Base-by-base conservation (phyloP, 1,140 invertebrate genomes). In the Saccostrea glomerata region DNA sequence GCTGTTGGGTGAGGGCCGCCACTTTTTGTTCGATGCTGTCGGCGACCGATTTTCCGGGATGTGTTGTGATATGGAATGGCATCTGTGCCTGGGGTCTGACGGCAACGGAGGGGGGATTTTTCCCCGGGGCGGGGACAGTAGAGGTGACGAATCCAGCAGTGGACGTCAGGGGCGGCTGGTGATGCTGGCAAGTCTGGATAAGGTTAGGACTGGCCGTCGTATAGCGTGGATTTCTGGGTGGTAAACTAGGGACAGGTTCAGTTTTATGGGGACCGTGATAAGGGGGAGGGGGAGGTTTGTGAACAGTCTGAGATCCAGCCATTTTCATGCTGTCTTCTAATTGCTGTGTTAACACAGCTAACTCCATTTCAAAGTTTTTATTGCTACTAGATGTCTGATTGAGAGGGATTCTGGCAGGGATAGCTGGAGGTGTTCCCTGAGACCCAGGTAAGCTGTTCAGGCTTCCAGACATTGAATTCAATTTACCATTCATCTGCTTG, bases 31-130 rank as follows among this genome's bases (percentile, higher is more conserved):
- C 95, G 15, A 95, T 95, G 25, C 70, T 77, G 84, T 95, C 95
- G 36, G 93, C 94, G 47, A 93, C 94, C 30, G 95, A 95, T 70
- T 92, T 87, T 40, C 91, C 90, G 82, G 93, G 88, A 55, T 94
- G 94, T 60, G 98, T 97, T 58, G 98, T 98, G 20, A 98, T 97
- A 95, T 97, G 98, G 92, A 98, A 98, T 1, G 97, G 97, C 82
- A 98, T 97, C 97, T 94, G 98, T 97, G 1, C 58, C 25, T 90
- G 88, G 40, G 90, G 88, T 20, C 87, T 73, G 23, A 89, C 87
- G 2, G 89, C 86, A 20, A 84, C 88, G 58, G 90, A 90, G 36
- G 89, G 89, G 9, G 91, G 89, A 40, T 58, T 88, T n/a, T 86
- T 63, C 12, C 85, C 86, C 13, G 60, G 73, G 23, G 87, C 66